Base-by-base conservation (phyloP, 2,113 vertebrate species). In the Vulpes lagopus region DNA sequence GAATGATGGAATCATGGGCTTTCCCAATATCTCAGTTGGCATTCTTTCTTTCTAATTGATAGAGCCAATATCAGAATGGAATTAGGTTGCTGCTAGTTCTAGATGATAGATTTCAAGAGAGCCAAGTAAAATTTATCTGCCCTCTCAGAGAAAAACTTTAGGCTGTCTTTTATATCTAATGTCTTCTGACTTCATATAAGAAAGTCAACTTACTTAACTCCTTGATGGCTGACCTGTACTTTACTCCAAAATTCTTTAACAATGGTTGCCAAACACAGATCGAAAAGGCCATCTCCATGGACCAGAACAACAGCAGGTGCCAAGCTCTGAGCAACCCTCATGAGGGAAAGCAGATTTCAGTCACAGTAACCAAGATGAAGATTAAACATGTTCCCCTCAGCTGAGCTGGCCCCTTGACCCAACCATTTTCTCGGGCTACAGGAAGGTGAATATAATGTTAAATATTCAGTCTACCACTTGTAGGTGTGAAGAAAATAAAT, bases 401-500 rank as follows among this genome's bases (percentile, higher is more conserved):
- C 10, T 38, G 51, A 85, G n/a, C 4, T 53, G 49, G 32, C 11
- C 27, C 23, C 16, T 81, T 89, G 38, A 12, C 38, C 27, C 15
- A 88, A n/a, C 5, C 22, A 74, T 74, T 62, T 3, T 59, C 64
- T 65, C 30, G 69, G 12, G 4, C 78, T 89, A 57, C 2, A 65
- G 43, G 59, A 89, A 94, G 89, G 3, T 53, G 12, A 17, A 62
- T 22, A 78, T 30, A 79, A 60, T 14, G 7, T 64, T 38, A 92
- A 94, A 51, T 32, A 59, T 12, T 89, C 62, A 82, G 35, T n/a
- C 51, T 4, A 89, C 27, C 2, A 85, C 16, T 19, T 86, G 3
- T 65, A 22, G 14, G 20, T 51, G 20, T 59, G 67, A 90, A 14
- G 51, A 86, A 96, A 95, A 95, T 9, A 95, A 80, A 59, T 86